phyloP scores from a whole-genome alignment of 2,888 invertebrate species.

The Bruchidius siliquastri region DNA sequence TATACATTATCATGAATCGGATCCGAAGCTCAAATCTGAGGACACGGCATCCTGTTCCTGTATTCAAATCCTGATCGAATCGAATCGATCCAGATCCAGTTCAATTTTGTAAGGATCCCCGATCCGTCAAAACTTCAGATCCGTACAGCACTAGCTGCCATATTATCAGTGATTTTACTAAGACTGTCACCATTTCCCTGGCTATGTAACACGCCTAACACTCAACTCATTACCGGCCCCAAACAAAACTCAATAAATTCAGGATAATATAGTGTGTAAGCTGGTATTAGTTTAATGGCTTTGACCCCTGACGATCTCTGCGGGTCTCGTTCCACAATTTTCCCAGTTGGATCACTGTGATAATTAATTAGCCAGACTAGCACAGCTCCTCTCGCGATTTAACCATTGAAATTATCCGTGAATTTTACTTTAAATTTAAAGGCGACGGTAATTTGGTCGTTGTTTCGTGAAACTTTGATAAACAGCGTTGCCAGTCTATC shows the following conservation, averaged over 20 bases:
- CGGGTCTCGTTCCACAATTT: neutral
- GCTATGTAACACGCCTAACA: neutral
- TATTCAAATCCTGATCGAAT: too few relatives aligned
- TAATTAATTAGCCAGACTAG: neutral
- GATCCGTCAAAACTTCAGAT: too few relatives aligned
- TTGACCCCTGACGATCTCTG: neutral
- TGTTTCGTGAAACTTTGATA: neutral
- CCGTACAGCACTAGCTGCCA: too few relatives aligned
- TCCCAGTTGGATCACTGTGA: neutral
- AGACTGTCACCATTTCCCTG: too few relatives aligned
- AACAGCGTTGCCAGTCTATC: neutral
- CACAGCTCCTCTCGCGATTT: neutral
- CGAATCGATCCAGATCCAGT: too few relatives aligned
- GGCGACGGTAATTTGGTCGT: neutral
- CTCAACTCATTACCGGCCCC: neutral
- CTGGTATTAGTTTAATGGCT: neutral
- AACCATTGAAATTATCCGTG: neutral
- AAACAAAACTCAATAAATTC: neutral
- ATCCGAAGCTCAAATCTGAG: too few relatives aligned
- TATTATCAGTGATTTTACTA: too few relatives aligned
- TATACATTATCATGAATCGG: too few relatives aligned
- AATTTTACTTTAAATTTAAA: neutral
- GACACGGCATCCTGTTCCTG: too few relatives aligned
- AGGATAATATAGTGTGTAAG: neutral
- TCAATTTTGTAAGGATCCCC: too few relatives aligned